Evolutionary conservation across 2,113 vertebrate species (phyloP).

Genomic region (Platichthys flesus): DNA sequence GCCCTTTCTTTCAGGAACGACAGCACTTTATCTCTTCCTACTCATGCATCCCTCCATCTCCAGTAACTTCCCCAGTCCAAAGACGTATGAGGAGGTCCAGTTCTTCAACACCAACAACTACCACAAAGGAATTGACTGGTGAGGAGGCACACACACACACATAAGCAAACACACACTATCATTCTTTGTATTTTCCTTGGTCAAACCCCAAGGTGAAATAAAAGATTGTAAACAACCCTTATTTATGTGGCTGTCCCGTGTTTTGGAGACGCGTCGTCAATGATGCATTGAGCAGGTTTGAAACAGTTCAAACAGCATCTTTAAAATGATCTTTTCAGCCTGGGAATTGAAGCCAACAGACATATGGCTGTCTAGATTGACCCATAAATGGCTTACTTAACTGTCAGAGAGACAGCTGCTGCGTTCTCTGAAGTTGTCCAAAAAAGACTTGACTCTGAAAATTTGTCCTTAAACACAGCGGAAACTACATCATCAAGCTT

Average conservation of each 20-base stretch:
- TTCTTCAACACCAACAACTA: constrained; percentile 99
- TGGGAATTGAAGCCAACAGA: constrained; percentile 53
- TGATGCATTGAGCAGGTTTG: constrained; percentile 45
- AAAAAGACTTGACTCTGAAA: constrained; percentile 45
- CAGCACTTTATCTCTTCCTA: constrained; percentile 97
- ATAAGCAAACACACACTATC: not conserved
- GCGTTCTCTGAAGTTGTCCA: constrained; percentile 54
- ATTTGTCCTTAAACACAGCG: constrained; percentile 42
- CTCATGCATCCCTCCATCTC: constrained; percentile 98
- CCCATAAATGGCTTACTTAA: constrained; percentile 72
- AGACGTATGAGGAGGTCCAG: constrained; percentile 99
- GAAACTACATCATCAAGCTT: constrained; percentile 36
- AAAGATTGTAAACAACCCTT: constrained; percentile 24
- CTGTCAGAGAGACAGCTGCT: constrained; percentile 70
- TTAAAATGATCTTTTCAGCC: constrained; percentile 60
- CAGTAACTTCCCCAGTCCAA: constrained; percentile 97
- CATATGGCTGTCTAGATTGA: constrained; percentile 70
- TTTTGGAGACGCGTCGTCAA: constrained; percentile 26
- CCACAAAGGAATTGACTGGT: constrained; percentile 99
- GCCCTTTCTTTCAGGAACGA: constrained; percentile 90
- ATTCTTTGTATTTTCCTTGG: constrained; percentile 18
- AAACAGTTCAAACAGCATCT: constrained; percentile 28
- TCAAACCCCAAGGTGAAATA: constrained; percentile 31
- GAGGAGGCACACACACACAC: constrained; percentile 50
- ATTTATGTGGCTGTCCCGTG: constrained; percentile 6